phyloP scores from a whole-genome alignment of 1,140 invertebrate species.

The Potamilus streckersoni region DNA sequence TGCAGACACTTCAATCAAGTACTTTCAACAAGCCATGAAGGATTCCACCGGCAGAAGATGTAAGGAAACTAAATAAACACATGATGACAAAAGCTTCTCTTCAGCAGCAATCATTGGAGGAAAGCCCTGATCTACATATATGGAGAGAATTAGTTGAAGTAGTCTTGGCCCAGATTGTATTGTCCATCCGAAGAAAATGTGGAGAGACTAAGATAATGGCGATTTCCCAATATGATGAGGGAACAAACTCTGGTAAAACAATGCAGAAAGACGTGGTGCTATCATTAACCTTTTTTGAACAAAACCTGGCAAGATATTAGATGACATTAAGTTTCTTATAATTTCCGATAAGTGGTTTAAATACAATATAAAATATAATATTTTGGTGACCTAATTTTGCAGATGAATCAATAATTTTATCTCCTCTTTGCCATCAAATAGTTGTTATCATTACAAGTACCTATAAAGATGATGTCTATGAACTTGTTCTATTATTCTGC shows the following conservation, averaged over 20 bases:
- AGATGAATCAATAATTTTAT: too few relatives aligned
- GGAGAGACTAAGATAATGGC: conserved; percentile 4
- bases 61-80: conserved; percentile 7
- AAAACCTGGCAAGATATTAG: background rate
- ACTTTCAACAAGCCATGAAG: conserved; percentile 17
- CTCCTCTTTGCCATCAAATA: too few relatives aligned
- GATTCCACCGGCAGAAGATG: conserved; percentile 20
- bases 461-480: too few relatives aligned
- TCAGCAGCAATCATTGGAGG: background rate
- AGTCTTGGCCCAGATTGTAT: conserved; percentile 15
- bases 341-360: conserved; percentile 2
- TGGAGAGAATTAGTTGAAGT: conserved; percentile 16
- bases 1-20: conserved; percentile 7
- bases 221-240: background rate
- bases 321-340: too few relatives aligned
- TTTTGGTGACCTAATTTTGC: too few relatives aligned
- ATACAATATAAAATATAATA: background rate
- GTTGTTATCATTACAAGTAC: too few relatives aligned
- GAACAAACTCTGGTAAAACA: background rate
- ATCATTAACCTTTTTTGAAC: background rate
- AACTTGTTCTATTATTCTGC: too few relatives aligned
- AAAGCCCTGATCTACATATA: background rate
- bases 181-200: conserved; percentile 13
- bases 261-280: background rate
- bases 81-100: background rate